A percentile compares a stretch with the other conserved stretches of the same genome.
Conservation (phyloP, 37 sponge, comb jelly and placozoan species). For the Dysidea cf. avara region DNA sequence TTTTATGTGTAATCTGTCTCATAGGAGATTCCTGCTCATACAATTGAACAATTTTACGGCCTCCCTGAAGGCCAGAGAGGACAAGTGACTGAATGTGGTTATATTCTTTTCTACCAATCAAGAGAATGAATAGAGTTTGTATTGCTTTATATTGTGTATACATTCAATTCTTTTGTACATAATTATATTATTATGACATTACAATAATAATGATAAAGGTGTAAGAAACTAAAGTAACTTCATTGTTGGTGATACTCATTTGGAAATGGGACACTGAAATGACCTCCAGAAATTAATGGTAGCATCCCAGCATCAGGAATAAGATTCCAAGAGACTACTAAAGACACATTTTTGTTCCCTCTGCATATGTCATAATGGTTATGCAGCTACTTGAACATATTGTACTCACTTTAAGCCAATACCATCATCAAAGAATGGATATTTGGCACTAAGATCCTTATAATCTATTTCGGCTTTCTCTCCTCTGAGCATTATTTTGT, state of each 20-base stretch:
- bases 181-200: background rate
- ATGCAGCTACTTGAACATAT: no score
- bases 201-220: conserved; percentile 10
- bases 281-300: conserved; percentile 54
- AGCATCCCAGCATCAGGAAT: conserved; percentile 90
- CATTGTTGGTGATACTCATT: conserved; percentile 2
- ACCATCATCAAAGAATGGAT: conserved; percentile 94
- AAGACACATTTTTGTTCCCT: conserved; percentile 69
- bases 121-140: conserved; percentile 36
- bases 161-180: background rate
- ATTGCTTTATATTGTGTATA: conserved; percentile 3
- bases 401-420: conserved; percentile 51
- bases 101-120: conserved; percentile 93
- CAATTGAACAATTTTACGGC: conserved; percentile 91
- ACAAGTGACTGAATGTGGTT: conserved; percentile 79
- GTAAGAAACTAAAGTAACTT: background rate
- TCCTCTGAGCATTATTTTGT: conserved; percentile 86
- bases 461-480: conserved; percentile 67
- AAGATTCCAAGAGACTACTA: conserved; percentile 87
- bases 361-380: conserved; percentile 20
- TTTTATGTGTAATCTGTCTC: background rate
- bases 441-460: conserved; percentile 56
- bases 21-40: conserved; percentile 86
- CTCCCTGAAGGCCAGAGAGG: conserved; percentile 69
- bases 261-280: conserved; percentile 41